Percentiles rank a stretch among this genome's conserved stretches.
These are phyloP conservation scores for Melipona quadrifasciata DNA, from an alignment of 1,140 invertebrate species.

Conservation along the genomic window DNA sequence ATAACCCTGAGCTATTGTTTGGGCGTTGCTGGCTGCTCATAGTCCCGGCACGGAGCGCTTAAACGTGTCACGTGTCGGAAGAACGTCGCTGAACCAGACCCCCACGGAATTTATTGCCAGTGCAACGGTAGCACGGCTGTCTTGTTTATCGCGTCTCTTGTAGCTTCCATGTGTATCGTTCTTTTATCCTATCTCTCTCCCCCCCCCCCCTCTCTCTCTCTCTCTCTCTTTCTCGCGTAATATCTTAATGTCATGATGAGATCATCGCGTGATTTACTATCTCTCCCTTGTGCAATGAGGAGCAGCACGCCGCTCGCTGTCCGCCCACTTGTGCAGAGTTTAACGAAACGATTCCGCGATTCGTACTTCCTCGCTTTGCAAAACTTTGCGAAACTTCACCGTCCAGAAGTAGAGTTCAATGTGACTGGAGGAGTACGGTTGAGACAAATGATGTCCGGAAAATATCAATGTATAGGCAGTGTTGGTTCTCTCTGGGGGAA, in stretches of 20 bases:
- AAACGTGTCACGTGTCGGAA: slow-evolving; percentile 44
- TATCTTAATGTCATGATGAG: slow-evolving; percentile 42
- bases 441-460: no score
- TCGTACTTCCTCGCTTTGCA: background rate
- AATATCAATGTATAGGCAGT: no score
- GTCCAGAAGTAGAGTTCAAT: background rate
- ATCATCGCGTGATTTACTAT: slow-evolving; percentile 46
- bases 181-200: background rate
- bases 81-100: slow-evolving; percentile 36
- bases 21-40: background rate
- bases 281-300: slow-evolving; percentile 36
- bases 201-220: background rate
- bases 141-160: slow-evolving; percentile 38
- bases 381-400: slow-evolving; percentile 8
- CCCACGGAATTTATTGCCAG: slow-evolving; percentile 50
- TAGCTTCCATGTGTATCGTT: slow-evolving; percentile 9
- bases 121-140: slow-evolving; percentile 18
- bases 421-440: no score
- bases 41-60: slow-evolving; percentile 33
- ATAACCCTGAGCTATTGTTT: background rate
- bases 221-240: background rate
- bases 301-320: slow-evolving; percentile 9
- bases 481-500: no score
- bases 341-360: slow-evolving; percentile 28
- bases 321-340: slow-evolving; percentile 32